These are phyloP conservation scores for Platichthys stellatus DNA, from an alignment of 2,113 vertebrate genomes.

Conservation along the genomic window DNA sequence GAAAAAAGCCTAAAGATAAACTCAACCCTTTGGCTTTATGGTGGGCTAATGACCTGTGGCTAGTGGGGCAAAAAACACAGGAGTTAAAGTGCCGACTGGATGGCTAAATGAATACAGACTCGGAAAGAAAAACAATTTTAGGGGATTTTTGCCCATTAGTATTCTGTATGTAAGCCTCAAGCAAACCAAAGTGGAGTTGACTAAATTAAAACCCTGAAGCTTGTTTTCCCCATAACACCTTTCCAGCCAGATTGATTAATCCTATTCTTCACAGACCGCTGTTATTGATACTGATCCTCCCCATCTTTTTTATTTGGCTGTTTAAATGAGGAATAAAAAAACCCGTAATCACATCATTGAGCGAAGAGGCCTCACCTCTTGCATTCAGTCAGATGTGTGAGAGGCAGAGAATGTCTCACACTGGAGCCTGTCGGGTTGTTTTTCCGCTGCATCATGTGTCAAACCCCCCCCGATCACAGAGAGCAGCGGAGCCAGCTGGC, in stretches of 20 bases:
- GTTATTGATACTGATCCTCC: constrained; percentile 44
- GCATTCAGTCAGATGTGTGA: background rate
- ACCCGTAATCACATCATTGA: background rate
- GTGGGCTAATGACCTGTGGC: too few relatives aligned
- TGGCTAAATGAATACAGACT: too few relatives aligned
- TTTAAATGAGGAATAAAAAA: constrained; percentile 26
- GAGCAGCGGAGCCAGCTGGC: constrained; percentile 52
- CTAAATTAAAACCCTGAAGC: constrained; percentile 8
- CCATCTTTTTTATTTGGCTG: constrained; percentile 31
- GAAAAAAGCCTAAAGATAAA: too few relatives aligned
- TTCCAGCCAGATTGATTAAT: constrained; percentile 13
- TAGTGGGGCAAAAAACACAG: too few relatives aligned
- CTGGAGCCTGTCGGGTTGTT: background rate
- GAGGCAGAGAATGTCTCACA: background rate
- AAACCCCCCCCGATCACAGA: constrained; percentile 18
- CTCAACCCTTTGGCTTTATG: too few relatives aligned
- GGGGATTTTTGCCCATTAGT: background rate
- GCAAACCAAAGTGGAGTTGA: background rate
- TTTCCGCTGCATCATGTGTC: constrained; percentile 61
- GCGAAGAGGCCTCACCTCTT: background rate
- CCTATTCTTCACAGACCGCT: constrained; percentile 15
- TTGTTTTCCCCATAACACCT: background rate
- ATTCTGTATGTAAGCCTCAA: background rate
- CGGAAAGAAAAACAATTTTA: too few relatives aligned
- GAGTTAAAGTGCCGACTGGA: too few relatives aligned